Evolutionary conservation across 1,140 invertebrate genomes (phyloP), one percentile per base, ranked within the genome.

Genomic region (Drosophila neocordata): DNA sequence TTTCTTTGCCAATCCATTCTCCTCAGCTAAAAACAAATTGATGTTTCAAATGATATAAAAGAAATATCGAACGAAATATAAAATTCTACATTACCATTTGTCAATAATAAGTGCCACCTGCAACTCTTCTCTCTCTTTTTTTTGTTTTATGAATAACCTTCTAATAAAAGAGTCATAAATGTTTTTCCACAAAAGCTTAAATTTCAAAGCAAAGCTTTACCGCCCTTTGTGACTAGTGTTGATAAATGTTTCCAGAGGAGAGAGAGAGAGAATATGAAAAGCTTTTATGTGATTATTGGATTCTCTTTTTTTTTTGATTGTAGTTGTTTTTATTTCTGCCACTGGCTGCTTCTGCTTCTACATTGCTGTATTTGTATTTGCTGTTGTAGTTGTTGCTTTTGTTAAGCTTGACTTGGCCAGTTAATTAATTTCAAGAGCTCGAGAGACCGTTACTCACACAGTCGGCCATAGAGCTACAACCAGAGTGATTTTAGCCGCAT

Each of bases 341-440:
- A 15, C 31, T 48, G 41, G 53, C 53, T 77, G 73, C 66, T 79
- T 78, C 61, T 61, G 31, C 38, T 48, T 48, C 4, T 60, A 13
- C 51, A 20, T 67, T 35, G 38, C 59, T 73, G 35, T 53, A 24
- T 53, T 57, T 48, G 34, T 38, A 56, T 41, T 79, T 63, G 41
- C 18, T 4, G 53, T 15, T 57, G 53, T 48, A 44, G 48, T 57
- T 41, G 38, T 65, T 38, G 51, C 31, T 60, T 67, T 82, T 79
- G 83, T 71, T 73, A 88, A 79, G 83, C 83, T 79, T 66, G 83
- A 88, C 68, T 88, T 88, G 83, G 83, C 76, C 69, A 73, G 75
- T 79, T 88, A 88, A 88, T 88, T 83, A 88, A 83, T 88, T 88
- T 83, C 73, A 79, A 79, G 69, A 76, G 76, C 72, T 67, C 20